Evolutionary conservation across 1,140 invertebrate genomes (phyloP).

Genomic region (Drosophila kepulauana): DNA sequence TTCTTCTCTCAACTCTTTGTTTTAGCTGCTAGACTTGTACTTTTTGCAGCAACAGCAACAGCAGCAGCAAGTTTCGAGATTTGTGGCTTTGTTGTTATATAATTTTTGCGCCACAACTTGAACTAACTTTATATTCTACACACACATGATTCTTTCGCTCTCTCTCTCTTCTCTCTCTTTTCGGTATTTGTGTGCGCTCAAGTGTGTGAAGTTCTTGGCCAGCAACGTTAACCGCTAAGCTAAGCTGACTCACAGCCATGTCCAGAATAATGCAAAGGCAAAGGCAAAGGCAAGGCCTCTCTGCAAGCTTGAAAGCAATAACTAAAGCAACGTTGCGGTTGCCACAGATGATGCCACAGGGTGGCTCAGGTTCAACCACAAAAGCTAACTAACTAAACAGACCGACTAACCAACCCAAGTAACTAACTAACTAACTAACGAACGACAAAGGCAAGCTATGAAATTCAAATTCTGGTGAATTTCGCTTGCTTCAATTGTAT

Average conservation of each 20-base stretch:
- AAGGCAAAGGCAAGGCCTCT: background rate
- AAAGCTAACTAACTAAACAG: constrained; percentile 1
- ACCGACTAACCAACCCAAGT: background rate
- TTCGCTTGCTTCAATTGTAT: no score
- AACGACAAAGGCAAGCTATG: background rate
- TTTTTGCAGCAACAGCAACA: constrained; percentile 32
- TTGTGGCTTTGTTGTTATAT: constrained; percentile 58
- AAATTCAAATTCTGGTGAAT: background rate
- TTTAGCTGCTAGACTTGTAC: constrained; percentile 65
- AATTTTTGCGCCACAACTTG: constrained; percentile 46
- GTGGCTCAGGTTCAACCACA: constrained; percentile 31
- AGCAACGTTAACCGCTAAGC: constrained; percentile 59
- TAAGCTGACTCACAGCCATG: constrained; percentile 25
- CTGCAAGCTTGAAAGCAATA: constrained; percentile 5
- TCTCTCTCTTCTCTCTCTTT: constrained; percentile 19
- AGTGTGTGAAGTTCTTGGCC: constrained; percentile 79
- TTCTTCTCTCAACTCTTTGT: constrained; percentile 29
- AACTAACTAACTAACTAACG: constrained; percentile 1
- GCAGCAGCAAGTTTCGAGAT: constrained; percentile 24
- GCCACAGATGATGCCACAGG: constrained; percentile 14
- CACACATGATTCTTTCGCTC: constrained; percentile 6
- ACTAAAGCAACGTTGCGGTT: constrained; percentile 19
- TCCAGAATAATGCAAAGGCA: constrained; percentile 16
- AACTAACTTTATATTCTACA: constrained; percentile 34
- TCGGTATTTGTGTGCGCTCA: constrained; percentile 57